Conservation (phyloP, 2,888 invertebrate genomes). For the Lithophane leautieri region DNA sequence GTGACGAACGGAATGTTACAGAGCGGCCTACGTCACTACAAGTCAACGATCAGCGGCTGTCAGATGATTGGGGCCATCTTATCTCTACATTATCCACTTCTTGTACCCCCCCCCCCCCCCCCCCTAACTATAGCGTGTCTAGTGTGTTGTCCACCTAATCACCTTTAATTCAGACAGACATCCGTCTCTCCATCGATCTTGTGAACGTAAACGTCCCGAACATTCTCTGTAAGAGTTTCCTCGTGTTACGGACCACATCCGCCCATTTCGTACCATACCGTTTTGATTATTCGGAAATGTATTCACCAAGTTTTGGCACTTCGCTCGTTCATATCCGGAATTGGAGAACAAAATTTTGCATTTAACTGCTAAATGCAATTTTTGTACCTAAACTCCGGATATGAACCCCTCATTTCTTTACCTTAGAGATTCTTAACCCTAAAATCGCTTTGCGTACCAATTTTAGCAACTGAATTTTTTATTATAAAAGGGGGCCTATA, state of each 20-base stretch:
- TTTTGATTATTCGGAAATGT: too few species aligned
- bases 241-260: not conserved
- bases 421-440: not conserved
- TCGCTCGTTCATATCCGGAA: too few species aligned
- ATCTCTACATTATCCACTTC: conserved; percentile 45
- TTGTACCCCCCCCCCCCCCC: conserved; percentile 10
- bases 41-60: conserved; percentile 6
- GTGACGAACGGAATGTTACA: conserved; percentile 22
- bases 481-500: conserved; percentile 12
- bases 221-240: conserved; percentile 15
- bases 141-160: conserved; percentile 12
- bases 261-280: not conserved
- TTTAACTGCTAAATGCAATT: not conserved
- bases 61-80: conserved; percentile 22
- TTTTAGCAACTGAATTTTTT: conserved; percentile 22
- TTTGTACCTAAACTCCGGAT: not conserved
- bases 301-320: too few species aligned
- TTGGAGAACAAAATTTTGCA: not conserved
- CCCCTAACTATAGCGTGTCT: conserved; percentile 10
- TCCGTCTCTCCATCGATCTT: conserved; percentile 34
- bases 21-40: not conserved
- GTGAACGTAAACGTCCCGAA: conserved; percentile 12
- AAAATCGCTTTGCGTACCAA: not conserved
- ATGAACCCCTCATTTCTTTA: not conserved
- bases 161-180: conserved; percentile 1